Evolutionary conservation across 2,797 vertebrate genomes (phyloP).

Genomic region (Bovichtus variegatus): DNA sequence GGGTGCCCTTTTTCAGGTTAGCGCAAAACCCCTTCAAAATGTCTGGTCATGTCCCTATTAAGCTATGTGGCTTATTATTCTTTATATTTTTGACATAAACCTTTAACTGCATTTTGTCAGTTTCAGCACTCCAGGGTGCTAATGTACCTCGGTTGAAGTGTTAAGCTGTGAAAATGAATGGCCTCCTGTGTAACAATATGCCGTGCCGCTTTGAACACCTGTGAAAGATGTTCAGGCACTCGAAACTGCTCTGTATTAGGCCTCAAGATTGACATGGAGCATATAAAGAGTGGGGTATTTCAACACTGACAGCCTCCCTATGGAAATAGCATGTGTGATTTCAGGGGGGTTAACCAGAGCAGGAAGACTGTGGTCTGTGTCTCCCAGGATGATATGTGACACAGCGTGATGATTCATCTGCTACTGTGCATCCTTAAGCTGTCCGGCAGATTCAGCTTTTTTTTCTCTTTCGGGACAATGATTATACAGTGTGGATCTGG

Average conservation of each 20-base stretch:
- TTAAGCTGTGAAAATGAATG: conserved; percentile 54
- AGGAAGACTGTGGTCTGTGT: conserved; percentile 69
- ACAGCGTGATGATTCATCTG: conserved; percentile 73
- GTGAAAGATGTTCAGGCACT: conserved; percentile 63
- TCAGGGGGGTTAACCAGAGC: conserved; percentile 54
- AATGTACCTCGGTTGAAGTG: conserved; percentile 21
- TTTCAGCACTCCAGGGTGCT: background rate
- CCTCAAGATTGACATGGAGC: conserved; percentile 37
- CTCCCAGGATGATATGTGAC: conserved; percentile 69
- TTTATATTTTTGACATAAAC: background rate
- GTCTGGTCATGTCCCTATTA: no score
- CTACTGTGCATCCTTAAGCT: conserved; percentile 79
- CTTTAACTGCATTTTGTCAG: background rate
- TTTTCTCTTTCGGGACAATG: conserved; percentile 52
- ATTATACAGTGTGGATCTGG: conserved; percentile 71
- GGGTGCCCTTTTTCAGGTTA: no score
- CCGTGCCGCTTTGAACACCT: conserved; percentile 52
- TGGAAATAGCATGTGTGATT: conserved; percentile 75
- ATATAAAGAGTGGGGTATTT: conserved; percentile 41
- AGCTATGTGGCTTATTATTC: background rate
- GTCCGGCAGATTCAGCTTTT: conserved; percentile 71
- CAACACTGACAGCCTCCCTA: conserved; percentile 58
- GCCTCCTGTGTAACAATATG: conserved; percentile 32
- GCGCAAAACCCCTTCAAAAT: no score
- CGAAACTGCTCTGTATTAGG: conserved; percentile 18